These are phyloP conservation scores for Xanthorhoe spadicearia DNA, from an alignment of 2,888 invertebrate genomes.

Conservation along the genomic window DNA sequence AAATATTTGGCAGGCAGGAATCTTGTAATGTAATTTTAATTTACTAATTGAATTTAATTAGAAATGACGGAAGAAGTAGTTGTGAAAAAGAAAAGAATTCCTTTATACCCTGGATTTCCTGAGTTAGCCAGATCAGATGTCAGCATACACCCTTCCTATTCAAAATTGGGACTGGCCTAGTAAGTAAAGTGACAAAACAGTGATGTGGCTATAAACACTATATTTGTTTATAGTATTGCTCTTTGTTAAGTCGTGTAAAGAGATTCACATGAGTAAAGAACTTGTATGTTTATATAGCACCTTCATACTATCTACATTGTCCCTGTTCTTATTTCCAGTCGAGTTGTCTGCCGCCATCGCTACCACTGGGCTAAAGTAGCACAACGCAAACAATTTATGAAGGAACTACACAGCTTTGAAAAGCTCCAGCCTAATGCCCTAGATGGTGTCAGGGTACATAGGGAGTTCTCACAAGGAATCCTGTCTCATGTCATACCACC, in stretches of 20 bases:
- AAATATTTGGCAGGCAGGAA: background rate
- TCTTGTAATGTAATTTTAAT: constrained; percentile 13
- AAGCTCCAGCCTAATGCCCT: constrained; percentile 86
- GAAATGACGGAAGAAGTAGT: constrained; percentile 43
- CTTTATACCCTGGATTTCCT: constrained; percentile 77
- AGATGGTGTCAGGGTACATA: constrained; percentile 86
- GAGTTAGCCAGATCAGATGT: constrained; percentile 85
- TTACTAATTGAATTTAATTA: background rate
- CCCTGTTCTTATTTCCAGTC: constrained; percentile 65
- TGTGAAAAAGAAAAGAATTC: constrained; percentile 59
- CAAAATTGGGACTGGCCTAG: constrained; percentile 85
- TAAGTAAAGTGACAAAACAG: constrained; percentile 70
- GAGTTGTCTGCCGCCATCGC: constrained; percentile 87
- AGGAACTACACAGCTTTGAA: constrained; percentile 86
- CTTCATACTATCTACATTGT: no score
- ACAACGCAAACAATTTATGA: constrained; percentile 85
- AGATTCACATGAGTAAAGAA: no score
- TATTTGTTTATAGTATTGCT: no score
- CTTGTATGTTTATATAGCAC: no score
- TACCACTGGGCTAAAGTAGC: constrained; percentile 80
- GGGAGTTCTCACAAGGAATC: constrained; percentile 86
- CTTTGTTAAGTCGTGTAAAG: no score
- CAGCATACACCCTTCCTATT: constrained; percentile 86
- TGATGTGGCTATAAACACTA: background rate
- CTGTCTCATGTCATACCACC: constrained; percentile 80